phyloP scores from a whole-genome alignment of 2,888 invertebrate genomes.

The Cremastobaeus sp. region DNA sequence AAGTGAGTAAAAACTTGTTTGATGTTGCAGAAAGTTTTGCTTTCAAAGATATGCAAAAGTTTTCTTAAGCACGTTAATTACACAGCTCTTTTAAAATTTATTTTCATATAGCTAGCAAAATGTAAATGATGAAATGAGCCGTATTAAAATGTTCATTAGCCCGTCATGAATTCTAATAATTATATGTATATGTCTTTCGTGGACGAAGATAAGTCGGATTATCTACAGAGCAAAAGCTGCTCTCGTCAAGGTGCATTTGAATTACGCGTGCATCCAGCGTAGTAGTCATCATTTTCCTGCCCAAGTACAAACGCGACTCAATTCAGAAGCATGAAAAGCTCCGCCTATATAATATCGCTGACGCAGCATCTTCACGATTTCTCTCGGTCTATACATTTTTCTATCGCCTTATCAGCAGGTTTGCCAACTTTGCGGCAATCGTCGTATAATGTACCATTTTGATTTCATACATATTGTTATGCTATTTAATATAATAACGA shows the following conservation, averaged over 20 bases:
- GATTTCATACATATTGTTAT: constrained; percentile 33
- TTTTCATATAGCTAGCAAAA: constrained; percentile 9
- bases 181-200: constrained; percentile 20
- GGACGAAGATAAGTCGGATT: constrained; percentile 39
- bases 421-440: constrained; percentile 42
- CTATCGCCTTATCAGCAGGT: constrained; percentile 57
- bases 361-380: constrained; percentile 41
- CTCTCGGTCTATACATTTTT: constrained; percentile 51
- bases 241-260: constrained; percentile 46
- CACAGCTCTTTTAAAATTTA: constrained; percentile 10
- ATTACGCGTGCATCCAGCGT: constrained; percentile 44
- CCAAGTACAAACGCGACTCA: constrained; percentile 47
- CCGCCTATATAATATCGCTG: constrained; percentile 46
- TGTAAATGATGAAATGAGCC: constrained; percentile 8
- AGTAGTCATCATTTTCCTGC: constrained; percentile 51
- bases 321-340: constrained; percentile 47
- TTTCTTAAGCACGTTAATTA: constrained; percentile 13
- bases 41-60: constrained; percentile 11
- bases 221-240: constrained; percentile 12
- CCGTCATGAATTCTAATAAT: constrained; percentile 30
- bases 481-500: too few relatives aligned
- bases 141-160: constrained; percentile 16
- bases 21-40: constrained; percentile 1
- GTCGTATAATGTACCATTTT: constrained; percentile 32
- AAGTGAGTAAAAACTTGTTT: constrained; percentile 8